Evolutionary conservation across 1,140 invertebrate genomes (phyloP), one percentile per base, ranked within the genome.

Genomic region (Macrosteles quadrilineatus): DNA sequence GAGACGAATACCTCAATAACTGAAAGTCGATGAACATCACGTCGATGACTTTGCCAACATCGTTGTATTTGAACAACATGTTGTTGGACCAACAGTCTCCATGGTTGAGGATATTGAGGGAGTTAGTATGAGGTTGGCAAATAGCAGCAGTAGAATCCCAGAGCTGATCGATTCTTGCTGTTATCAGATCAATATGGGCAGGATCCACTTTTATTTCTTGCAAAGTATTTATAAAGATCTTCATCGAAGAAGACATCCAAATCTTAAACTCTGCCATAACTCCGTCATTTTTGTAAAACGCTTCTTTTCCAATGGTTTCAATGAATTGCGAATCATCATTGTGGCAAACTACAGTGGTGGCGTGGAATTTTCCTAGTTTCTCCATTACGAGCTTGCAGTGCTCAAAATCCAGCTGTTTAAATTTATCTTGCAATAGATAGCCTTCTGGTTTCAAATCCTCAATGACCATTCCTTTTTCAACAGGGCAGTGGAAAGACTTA

Each of bases 321-420:
- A 25, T 23, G 14, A 66, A 21, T 3, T 83, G 76, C 0, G 84
- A 83, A 32, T 82, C 82, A 21, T 86, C 81, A 0, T 81, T 69
- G 27, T 84, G 84, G 53, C 83, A 76, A 0, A 84, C 86, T 9
- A 88, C 83, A 0, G 86, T 83, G 11, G 85, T 76, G 0, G 85
- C 85, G 71, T 88, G 87, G 72, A 85, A 87, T 68, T 79, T 78
- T 0, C 86, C 87, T 71, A 88, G 62, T 12, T 82, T 77, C 31
- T 78, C 73, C 1, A 87, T 69, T 0, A 85, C 81, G 1, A 85
- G 59, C 53, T 76, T 79, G 0, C 84, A 79, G 40, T 71, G 63
- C 14, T 50, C 17, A 11, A 73, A 45, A 17, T 59, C 57, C 29
- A 73, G 29, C 23, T 67, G 63, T 23, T 55, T 25, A 14, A 32